phyloP scores from a whole-genome alignment of 2,888 invertebrate species.

The Caenorhabditis imperialis region DNA sequence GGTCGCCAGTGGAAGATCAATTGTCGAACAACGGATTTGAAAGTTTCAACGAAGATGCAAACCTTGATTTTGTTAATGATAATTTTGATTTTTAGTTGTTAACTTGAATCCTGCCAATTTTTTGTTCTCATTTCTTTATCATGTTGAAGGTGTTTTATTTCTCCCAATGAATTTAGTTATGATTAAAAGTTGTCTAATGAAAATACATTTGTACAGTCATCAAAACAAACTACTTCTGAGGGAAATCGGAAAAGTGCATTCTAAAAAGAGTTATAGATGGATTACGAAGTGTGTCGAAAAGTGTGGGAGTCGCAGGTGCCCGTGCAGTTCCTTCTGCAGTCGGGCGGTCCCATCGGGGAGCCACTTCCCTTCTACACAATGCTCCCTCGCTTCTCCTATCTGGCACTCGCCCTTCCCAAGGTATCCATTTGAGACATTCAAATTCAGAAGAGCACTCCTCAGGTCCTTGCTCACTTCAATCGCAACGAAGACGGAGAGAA shows the following conservation, averaged over 20 bases:
- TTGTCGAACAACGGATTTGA: too few species aligned
- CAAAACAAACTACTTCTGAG: too few species aligned
- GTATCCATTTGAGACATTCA: constrained; percentile 52
- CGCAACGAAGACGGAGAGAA: constrained; percentile 54
- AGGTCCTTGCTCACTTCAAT: constrained; percentile 47
- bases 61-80: constrained; percentile 35
- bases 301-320: constrained; percentile 97
- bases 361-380: constrained; percentile 69
- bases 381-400: constrained; percentile 74
- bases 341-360: constrained; percentile 84
- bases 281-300: constrained; percentile 92
- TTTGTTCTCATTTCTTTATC: too few species aligned
- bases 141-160: too few species aligned
- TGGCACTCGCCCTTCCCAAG: constrained; percentile 69
- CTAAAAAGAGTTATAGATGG: constrained; percentile 78
- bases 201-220: too few species aligned
- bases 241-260: too few species aligned
- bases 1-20: too few species aligned
- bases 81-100: constrained; percentile 30
- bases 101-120: too few species aligned
- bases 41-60: constrained; percentile 13
- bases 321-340: constrained; percentile 90
- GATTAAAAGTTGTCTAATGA: too few species aligned
- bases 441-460: not conserved
- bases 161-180: not conserved